Evolutionary conservation across 2,113 vertebrate genomes (phyloP).

Genomic region (Hymenochirus boettgeri): DNA sequence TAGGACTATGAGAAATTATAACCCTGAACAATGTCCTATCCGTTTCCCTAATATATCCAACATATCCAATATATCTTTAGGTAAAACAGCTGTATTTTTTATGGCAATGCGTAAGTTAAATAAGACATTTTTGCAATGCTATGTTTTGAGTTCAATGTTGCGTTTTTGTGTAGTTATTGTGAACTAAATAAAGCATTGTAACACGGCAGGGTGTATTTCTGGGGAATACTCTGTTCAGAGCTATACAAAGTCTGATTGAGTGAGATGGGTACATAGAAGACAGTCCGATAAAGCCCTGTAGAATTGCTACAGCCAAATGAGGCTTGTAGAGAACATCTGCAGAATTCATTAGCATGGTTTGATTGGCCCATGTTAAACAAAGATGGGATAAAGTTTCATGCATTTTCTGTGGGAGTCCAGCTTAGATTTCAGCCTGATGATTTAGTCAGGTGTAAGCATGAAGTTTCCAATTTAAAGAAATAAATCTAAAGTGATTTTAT

Average conservation of each 20-base stretch:
- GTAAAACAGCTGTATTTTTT: too few relatives aligned
- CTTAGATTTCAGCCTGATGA: slow-evolving; percentile 98
- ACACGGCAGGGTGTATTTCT: not conserved
- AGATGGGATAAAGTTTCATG: slow-evolving; percentile 92
- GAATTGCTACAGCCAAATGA: slow-evolving; percentile 58
- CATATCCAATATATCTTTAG: too few relatives aligned
- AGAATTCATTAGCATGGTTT: slow-evolving; percentile 86
- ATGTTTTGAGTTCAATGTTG: not conserved
- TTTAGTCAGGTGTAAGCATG: slow-evolving; percentile 99
- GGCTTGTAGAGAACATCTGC: slow-evolving; percentile 79
- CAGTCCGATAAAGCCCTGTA: slow-evolving; percentile 62
- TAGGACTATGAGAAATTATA: too few relatives aligned
- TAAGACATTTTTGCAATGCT: too few relatives aligned
- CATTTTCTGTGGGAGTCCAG: slow-evolving; percentile 90
- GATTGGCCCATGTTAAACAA: slow-evolving; percentile 86
- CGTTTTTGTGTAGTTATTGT: not conserved
- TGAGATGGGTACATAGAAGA: slow-evolving; percentile 53
- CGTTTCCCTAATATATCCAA: too few relatives aligned
- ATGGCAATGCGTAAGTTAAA: too few relatives aligned
- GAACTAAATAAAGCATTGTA: not conserved
- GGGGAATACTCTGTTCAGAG: not conserved
- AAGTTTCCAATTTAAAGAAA: slow-evolving; percentile 99
- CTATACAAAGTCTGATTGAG: slow-evolving; percentile 11
- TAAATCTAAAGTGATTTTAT: slow-evolving; percentile 99
- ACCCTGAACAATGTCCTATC: too few relatives aligned